Base-by-base conservation (phyloP, 2,113 vertebrate species). In the Dissostichus mawsoni region DNA sequence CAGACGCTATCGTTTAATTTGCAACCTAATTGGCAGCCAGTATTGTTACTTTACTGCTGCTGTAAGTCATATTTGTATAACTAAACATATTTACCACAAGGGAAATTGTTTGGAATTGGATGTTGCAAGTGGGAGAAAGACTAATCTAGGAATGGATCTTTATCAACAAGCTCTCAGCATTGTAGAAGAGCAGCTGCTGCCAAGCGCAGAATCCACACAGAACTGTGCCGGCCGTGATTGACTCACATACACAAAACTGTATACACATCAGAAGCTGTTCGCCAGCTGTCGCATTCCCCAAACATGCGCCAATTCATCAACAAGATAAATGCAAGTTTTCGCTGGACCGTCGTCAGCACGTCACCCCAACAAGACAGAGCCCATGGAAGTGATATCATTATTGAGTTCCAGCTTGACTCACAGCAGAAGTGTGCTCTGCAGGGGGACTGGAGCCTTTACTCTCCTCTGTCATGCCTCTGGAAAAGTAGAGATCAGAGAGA, bases 241-340 rank as follows among this genome's bases (percentile, higher is more conserved):
- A 45, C 52, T 17, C 59, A 62, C 67, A 78, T 0, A 64, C 57
- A 87, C 83, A 69, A 70, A 82, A 64, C 71, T 53, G 55, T 68
- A 47, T 47, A 67, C 57, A 82, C 74, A 72, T 75, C 65, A 1
- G 16, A 63, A 56, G 69, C 65, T 69, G 83, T 80, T 78, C 56
- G 76, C 87, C 89, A 87, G 82, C 92, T 90, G 91, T 84, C 87
- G 64, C 45, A 45, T 5, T 53, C 69, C 36, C 61, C 64, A 86
- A 91, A 90, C 81, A 47, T 16, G 58, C 52, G 57, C 41, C 83
- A 70, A 93, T 92, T 90, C 50, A 91, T 93, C 90, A 90, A 81
- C 64, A 69, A 90, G 89, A 93, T 91, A 83, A 92, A 94, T 88
- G 88, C 11, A 23, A 78, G 74, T 87, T 87, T 87, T 92, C 63